phyloP scores from a whole-genome alignment of 2,888 invertebrate genomes.

The Hydrotaea diabolus region DNA sequence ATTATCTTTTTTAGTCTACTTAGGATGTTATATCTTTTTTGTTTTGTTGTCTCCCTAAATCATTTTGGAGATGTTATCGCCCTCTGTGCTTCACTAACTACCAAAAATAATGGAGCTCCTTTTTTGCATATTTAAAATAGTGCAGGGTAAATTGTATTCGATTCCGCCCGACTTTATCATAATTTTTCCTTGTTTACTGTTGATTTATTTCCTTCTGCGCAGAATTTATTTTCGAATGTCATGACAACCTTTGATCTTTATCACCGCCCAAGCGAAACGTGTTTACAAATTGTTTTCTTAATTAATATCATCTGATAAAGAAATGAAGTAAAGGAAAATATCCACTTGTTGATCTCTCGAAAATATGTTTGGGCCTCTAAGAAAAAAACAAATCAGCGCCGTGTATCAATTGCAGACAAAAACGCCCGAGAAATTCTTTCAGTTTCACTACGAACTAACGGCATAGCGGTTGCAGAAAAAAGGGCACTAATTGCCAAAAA shows the following conservation, averaged over 20 bases:
- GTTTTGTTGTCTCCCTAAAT: no score
- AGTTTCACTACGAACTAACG: slow-evolving; percentile 3
- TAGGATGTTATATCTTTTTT: no score
- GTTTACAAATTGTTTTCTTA: background rate
- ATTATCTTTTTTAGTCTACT: no score
- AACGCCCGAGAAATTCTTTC: slow-evolving; percentile 25
- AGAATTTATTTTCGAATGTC: background rate
- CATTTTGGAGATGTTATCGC: no score
- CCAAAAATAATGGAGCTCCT: no score
- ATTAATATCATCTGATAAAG: background rate
- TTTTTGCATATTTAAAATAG: no score
- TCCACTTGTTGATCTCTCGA: slow-evolving; percentile 51
- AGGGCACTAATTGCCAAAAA: slow-evolving; percentile 59
- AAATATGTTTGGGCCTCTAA: slow-evolving; percentile 1
- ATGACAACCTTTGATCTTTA: background rate
- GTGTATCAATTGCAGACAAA: background rate
- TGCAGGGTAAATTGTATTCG: no score
- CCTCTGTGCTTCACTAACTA: no score
- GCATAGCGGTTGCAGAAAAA: slow-evolving; percentile 25
- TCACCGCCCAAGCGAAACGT: background rate
- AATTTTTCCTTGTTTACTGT: background rate
- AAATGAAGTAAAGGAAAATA: background rate
- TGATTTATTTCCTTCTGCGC: background rate
- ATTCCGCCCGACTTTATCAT: no score
- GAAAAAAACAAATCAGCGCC: no score